These are phyloP conservation scores for Macrochelys suwanniensis DNA, from an alignment of 2,797 vertebrate species.

Conservation along the genomic window DNA sequence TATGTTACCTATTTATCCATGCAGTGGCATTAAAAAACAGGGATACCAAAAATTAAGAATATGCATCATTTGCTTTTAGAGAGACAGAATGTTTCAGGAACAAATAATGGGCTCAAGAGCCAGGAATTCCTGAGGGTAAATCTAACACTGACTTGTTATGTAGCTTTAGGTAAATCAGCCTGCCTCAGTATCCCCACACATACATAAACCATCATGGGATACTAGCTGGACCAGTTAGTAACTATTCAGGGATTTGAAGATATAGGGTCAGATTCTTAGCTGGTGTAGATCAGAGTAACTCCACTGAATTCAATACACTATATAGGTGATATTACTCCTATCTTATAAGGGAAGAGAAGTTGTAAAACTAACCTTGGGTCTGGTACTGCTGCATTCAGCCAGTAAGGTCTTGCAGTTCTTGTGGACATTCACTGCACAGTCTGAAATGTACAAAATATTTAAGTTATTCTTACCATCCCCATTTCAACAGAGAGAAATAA, in stretches of 20 bases:
- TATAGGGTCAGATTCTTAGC: neutral
- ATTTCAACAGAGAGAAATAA: neutral
- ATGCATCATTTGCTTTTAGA: neutral
- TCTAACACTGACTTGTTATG: neutral
- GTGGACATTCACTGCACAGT: constrained; percentile 92
- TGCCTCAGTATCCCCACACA: neutral
- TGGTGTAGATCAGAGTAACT: neutral
- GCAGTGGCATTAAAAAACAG: rapidly evolving
- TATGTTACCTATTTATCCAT: neutral
- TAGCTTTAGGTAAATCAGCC: neutral
- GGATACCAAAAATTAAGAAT: neutral
- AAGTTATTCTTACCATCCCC: neutral
- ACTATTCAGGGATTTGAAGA: neutral
- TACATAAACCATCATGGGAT: neutral
- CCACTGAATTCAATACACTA: neutral
- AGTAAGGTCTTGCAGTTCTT: constrained; percentile 91
- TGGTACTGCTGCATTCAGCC: constrained; percentile 90
- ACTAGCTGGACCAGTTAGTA: neutral
- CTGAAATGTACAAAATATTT: constrained; percentile 70
- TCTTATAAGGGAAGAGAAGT: neutral
- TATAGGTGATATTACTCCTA: neutral
- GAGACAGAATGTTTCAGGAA: rapidly evolving
- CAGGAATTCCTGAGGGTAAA: neutral
- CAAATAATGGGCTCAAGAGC: neutral
- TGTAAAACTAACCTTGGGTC: constrained; percentile 86